Base-by-base conservation (phyloP, 2,797 vertebrate species). In the Melanotaenia maccullochi region DNA sequence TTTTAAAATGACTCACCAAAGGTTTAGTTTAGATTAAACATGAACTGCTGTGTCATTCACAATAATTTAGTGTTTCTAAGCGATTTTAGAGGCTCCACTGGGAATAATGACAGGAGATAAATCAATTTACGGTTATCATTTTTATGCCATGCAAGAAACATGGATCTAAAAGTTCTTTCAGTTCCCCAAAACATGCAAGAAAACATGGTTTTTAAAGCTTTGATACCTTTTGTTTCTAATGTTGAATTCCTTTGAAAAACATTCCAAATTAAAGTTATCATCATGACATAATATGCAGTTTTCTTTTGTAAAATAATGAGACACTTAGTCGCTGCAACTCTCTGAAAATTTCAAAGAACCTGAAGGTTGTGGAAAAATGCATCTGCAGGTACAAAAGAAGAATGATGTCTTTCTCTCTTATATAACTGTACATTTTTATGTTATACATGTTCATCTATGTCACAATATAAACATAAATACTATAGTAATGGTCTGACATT, bases 381-480 rank as follows among this genome's bases (percentile, higher is more conserved):
- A 32, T 35, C 42, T 71, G 16, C 9, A 30, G 55, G 40, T 54
- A 83, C 52, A 85, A 76, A 55, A 24, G 72, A 78, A 44, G 3
- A 59, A 47, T 72, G 80, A 54, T 71, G 65, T 71, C 18, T 1
- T 2, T n/a, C 22, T 47, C 1, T 73, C 32, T 68, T 60, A 56
- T 47, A 59, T 63, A 70, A 79, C 74, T 65, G 44, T 71, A 64
- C 0, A 49, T 59, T 24, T 63, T 20, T 56, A 36, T 61, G 55
- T 4, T 65, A 28, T 28, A 0, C 52, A 11, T 85, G 62, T 72
- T 55, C 78, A 75, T 83, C 69, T 77, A 20, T 42, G 85, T 82
- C 83, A 85, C 75, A 79, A 87, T 79, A 72, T 77, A 82, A 90
- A 86, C 54, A 13, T 65, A 89, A 82, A 90, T 67, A 81, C 24